Conservation (phyloP, 2,888 invertebrate species). For the Dryadula phaetusa region DNA sequence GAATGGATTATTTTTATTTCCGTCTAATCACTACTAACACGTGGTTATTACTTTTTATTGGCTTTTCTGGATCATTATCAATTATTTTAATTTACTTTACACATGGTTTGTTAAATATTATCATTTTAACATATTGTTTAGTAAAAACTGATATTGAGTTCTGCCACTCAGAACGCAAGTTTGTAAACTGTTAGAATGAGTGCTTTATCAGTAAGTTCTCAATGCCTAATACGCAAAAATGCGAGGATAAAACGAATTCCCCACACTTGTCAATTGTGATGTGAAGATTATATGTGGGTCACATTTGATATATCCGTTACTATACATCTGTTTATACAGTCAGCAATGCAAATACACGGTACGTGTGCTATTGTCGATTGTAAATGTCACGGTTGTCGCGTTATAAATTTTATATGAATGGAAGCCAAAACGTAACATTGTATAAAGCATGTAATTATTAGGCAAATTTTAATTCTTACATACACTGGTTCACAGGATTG, state of each 20-base stretch:
- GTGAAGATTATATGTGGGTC: constrained; percentile 49
- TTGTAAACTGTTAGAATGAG: not conserved
- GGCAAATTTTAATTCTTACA: not conserved
- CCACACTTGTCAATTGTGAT: constrained; percentile 41
- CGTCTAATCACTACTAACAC: no score
- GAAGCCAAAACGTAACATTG: constrained; percentile 13
- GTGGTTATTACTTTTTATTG: no score
- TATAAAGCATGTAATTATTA: not conserved
- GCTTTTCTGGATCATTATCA: no score
- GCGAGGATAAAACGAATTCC: not conserved
- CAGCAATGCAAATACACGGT: constrained; percentile 12
- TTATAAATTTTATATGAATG: constrained; percentile 34
- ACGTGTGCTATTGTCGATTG: constrained; percentile 28
- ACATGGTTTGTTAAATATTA: constrained; percentile 6
- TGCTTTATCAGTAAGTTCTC: not conserved
- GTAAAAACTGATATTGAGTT: not conserved
- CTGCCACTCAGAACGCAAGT: not conserved
- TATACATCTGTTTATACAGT: constrained; percentile 27
- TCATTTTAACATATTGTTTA: not conserved
- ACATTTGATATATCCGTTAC: constrained; percentile 41
- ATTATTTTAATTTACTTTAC: no score
- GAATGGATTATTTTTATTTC: no score
- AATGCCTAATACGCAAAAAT: not conserved
- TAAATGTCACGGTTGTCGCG: constrained; percentile 45
- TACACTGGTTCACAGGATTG: not conserved